phyloP scores from a whole-genome alignment of 2,113 vertebrate genomes.

The Taurulus bubalis region DNA sequence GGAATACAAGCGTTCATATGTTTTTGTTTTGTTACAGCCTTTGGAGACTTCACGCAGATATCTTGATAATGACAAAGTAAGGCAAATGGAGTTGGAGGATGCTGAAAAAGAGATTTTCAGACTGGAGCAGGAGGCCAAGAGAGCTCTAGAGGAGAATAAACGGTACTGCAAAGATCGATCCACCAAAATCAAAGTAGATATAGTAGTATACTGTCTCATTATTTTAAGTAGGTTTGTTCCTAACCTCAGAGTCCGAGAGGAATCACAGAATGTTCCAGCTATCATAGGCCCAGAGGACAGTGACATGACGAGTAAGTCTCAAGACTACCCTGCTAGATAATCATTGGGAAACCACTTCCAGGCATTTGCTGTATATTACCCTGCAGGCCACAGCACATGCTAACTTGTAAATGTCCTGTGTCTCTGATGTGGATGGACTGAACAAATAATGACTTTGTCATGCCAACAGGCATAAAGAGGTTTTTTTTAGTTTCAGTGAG shows the following conservation, averaged over 20 bases:
- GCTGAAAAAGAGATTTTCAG: constrained; percentile 58
- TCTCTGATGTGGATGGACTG: constrained; percentile 25
- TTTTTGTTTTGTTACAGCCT: constrained; percentile 40
- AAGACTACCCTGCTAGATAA: constrained; percentile 25
- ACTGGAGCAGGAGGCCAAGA: constrained; percentile 57
- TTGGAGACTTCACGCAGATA: constrained; percentile 5
- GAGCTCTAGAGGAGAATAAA: constrained; percentile 73
- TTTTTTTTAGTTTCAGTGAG: constrained; percentile 16
- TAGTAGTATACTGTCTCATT: neutral
- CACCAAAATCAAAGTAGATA: neutral
- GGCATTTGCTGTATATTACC: neutral
- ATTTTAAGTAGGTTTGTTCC: constrained; percentile 23
- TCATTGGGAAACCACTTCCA: constrained; percentile 28
- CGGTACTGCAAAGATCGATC: constrained; percentile 47
- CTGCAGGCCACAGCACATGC: constrained; percentile 34
- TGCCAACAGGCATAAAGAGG: constrained; percentile 24
- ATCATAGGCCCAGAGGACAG: constrained; percentile 18
- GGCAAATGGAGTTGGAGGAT: constrained; percentile 49
- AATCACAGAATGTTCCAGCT: constrained; percentile 64
- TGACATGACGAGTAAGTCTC: constrained; percentile 43
- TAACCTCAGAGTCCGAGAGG: constrained; percentile 66
- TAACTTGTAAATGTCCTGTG: constrained; percentile 20
- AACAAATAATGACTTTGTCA: constrained; percentile 46
- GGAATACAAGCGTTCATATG: neutral
- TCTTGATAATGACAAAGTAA: constrained; percentile 25